A percentile compares a stretch with the other conserved stretches of the same genome.
Conservation (phyloP, 2,113 vertebrate species). For the Manacus vitellinus region DNA sequence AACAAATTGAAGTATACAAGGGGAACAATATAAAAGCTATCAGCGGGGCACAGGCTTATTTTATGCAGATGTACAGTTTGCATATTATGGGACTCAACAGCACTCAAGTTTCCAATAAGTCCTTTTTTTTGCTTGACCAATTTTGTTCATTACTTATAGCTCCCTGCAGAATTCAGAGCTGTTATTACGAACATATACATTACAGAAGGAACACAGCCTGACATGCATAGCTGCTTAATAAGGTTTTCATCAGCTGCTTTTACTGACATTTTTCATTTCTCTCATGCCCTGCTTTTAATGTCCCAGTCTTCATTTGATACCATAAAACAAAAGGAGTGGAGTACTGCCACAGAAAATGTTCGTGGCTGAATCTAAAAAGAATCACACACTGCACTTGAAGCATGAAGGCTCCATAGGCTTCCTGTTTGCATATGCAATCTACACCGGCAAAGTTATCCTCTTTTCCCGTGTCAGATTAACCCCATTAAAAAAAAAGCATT, state of each 20-base stretch:
- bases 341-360: background rate
- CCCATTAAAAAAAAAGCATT: background rate
- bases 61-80: constrained; percentile 31
- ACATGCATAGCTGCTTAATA: constrained; percentile 1
- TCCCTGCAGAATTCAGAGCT: constrained; percentile 19
- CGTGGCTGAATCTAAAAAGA: background rate
- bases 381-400: background rate
- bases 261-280: constrained; percentile 15
- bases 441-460: background rate
- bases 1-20: background rate
- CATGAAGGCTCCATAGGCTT: background rate
- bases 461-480: background rate
- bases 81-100: background rate
- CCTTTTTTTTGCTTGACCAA: constrained; percentile 25
- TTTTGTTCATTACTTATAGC: constrained; percentile 38
- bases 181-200: constrained; percentile 35
- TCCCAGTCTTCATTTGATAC: background rate
- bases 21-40: background rate
- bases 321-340: background rate
- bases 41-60: constrained; percentile 36
- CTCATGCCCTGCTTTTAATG: background rate
- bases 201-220: constrained; percentile 7
- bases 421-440: background rate
- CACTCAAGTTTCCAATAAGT: constrained; percentile 53
- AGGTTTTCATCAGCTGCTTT: constrained; percentile 46